Evolutionary conservation across 2,113 vertebrate species (phyloP).

Genomic region (Pelodiscus sinensis): DNA sequence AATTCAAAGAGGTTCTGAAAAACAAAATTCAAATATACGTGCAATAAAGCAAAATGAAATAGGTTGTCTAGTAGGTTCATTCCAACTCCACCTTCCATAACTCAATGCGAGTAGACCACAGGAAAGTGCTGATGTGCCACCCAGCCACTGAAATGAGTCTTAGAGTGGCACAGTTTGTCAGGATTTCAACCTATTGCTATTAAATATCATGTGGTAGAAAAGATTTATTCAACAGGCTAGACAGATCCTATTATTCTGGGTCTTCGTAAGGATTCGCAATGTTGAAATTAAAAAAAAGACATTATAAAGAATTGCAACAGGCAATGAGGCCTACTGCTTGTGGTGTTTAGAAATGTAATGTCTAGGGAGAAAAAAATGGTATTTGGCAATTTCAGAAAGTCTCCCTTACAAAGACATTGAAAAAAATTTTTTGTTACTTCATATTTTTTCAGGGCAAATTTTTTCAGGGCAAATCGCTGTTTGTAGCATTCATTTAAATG

Average conservation of each 20-base stretch:
- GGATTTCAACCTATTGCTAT: not conserved
- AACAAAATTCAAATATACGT: not conserved
- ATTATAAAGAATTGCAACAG: not conserved
- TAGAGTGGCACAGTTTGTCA: not conserved
- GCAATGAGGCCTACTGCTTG: not conserved
- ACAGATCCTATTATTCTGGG: not conserved
- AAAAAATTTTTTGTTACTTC: constrained; percentile 19
- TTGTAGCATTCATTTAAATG: constrained; percentile 54
- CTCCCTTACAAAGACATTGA: not conserved
- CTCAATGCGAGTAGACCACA: not conserved
- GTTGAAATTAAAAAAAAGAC: fast-evolving
- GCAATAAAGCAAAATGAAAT: not conserved
- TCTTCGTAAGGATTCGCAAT: not conserved
- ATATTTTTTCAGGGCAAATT: not conserved
- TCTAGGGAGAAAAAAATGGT: not conserved
- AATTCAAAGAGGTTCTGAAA: not conserved
- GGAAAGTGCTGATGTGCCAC: not conserved
- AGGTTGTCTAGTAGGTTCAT: not conserved
- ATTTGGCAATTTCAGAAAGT: constrained; percentile 13
- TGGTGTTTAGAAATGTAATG: not conserved
- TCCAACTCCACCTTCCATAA: not conserved
- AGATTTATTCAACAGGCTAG: not conserved
- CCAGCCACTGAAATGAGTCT: not conserved
- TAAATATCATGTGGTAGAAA: not conserved
- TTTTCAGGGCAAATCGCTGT: constrained; percentile 8